Percentiles rank a stretch among this genome's conserved stretches.
Evolutionary conservation across 1,140 invertebrate genomes (phyloP).

Genomic region (Bombus superbus): DNA sequence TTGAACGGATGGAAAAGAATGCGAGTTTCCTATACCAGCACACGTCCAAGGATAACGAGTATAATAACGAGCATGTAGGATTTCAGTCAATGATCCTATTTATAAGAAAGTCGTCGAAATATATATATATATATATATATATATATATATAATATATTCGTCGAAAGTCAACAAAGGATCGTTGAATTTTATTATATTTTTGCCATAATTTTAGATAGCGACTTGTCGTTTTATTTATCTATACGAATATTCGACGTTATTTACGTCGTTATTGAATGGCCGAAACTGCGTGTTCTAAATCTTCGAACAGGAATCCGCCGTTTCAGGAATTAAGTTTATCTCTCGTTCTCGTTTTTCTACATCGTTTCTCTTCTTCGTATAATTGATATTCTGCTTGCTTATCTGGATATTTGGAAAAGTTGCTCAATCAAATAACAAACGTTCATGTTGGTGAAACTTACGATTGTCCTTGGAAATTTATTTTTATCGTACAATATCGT

Average conservation of each 20-base stretch:
- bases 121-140: too few species aligned
- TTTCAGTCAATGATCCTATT: neutral
- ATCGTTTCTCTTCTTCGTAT: too few species aligned
- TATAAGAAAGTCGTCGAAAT: neutral
- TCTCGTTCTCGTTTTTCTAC: too few species aligned
- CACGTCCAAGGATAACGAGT: constrained; percentile 45
- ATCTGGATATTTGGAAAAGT: too few species aligned
- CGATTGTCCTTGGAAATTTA: too few species aligned
- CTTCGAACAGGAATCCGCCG: neutral
- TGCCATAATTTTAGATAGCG: too few species aligned
- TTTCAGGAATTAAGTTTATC: neutral
- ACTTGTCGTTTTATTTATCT: neutral
- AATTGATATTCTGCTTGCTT: too few species aligned
- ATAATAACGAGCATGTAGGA: neutral
- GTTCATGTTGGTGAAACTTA: too few species aligned
- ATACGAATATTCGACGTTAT: neutral
- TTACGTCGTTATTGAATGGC: neutral
- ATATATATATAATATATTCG: too few species aligned
- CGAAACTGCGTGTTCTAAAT: neutral
- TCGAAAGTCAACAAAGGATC: neutral
- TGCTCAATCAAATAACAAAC: too few species aligned
- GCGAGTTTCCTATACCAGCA: neutral
- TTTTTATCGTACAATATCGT: too few species aligned
- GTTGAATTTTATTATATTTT: neutral
- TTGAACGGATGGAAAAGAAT: neutral